Evolutionary conservation across 2,797 vertebrate species (phyloP).

Genomic region (Phalanger gymnotis): DNA sequence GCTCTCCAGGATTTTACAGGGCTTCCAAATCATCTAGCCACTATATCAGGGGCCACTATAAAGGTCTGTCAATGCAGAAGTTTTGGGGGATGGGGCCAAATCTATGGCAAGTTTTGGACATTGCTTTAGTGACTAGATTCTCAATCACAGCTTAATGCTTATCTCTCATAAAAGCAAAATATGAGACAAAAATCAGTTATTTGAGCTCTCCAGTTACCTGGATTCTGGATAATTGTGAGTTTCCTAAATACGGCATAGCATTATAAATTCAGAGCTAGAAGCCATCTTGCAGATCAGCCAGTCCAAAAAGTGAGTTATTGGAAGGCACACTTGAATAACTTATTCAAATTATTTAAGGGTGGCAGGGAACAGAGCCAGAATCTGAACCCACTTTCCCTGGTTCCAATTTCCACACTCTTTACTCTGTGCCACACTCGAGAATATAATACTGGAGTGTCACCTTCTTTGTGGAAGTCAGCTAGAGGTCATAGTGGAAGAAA

Average conservation of each 20-base stretch:
- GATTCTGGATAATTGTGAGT: slow-evolving; percentile 1
- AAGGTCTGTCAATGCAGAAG: slow-evolving; percentile 15
- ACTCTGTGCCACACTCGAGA: background rate
- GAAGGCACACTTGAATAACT: background rate
- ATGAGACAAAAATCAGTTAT: slow-evolving; percentile 23
- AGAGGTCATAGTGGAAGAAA: slow-evolving; percentile 16
- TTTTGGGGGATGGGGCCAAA: background rate
- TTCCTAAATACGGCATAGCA: background rate
- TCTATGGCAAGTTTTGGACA: slow-evolving; percentile 29
- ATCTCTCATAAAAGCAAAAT: slow-evolving; percentile 1
- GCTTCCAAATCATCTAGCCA: background rate
- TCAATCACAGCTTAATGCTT: background rate
- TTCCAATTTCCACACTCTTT: background rate
- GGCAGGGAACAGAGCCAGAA: background rate
- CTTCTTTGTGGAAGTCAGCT: slow-evolving; percentile 9
- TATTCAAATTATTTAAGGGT: background rate
- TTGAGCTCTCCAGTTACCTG: slow-evolving; percentile 19
- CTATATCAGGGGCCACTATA: background rate
- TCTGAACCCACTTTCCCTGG: background rate
- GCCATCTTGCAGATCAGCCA: background rate
- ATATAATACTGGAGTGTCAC: slow-evolving; percentile 3
- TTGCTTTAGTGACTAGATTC: slow-evolving; percentile 29
- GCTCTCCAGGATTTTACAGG: background rate
- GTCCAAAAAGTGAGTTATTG: background rate
- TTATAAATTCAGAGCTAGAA: background rate